Evolutionary conservation across 2,797 vertebrate species (phyloP).

Genomic region (Phalloptychus januarius): DNA sequence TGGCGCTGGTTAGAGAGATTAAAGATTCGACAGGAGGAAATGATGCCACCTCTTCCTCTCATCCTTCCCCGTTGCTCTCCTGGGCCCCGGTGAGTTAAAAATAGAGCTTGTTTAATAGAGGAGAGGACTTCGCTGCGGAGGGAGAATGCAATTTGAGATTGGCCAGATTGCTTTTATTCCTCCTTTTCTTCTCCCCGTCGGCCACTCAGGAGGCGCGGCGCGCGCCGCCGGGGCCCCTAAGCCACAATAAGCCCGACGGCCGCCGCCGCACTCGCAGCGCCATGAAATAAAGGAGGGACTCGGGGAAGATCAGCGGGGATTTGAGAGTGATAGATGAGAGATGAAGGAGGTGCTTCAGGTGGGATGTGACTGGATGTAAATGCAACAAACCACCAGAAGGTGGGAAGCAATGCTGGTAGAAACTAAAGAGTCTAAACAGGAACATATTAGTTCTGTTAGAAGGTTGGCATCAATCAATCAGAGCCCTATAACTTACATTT

Average conservation of each 20-base stretch:
- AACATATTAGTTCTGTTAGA: background rate
- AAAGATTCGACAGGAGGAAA: slow-evolving; percentile 66
- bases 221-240: slow-evolving; percentile 68
- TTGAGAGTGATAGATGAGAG: slow-evolving; percentile 66
- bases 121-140: slow-evolving; percentile 63
- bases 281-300: slow-evolving; percentile 78
- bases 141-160: slow-evolving; percentile 78
- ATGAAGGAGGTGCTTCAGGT: slow-evolving; percentile 40
- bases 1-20: slow-evolving; percentile 45
- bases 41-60: slow-evolving; percentile 65
- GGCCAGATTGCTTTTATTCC: slow-evolving; percentile 76
- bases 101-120: slow-evolving; percentile 74
- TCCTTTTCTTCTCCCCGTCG: slow-evolving; percentile 18
- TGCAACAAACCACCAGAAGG: slow-evolving; percentile 15
- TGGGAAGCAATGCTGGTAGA: background rate
- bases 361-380: slow-evolving; percentile 52
- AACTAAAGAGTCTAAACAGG: background rate
- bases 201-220: slow-evolving; percentile 73
- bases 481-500: too few species aligned
- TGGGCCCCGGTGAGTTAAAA: slow-evolving; percentile 66
- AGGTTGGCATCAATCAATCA: too few species aligned
- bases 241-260: slow-evolving; percentile 68
- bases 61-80: slow-evolving; percentile 54
- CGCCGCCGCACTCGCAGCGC: slow-evolving; percentile 42
- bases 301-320: slow-evolving; percentile 77